phyloP scores from a whole-genome alignment of 1,140 invertebrate species.

The Meteorus sp. region DNA sequence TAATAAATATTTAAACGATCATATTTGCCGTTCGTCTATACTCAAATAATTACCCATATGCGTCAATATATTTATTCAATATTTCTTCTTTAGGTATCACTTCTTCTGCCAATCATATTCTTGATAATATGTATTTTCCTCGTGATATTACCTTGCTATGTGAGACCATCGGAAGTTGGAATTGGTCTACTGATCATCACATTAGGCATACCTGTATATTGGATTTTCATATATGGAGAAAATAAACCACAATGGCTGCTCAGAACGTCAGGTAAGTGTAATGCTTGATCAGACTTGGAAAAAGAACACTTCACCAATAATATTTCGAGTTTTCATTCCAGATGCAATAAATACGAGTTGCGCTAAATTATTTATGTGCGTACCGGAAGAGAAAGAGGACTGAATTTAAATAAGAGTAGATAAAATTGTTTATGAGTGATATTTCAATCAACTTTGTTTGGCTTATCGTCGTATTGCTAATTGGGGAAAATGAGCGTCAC shows the following conservation, averaged over 20 bases:
- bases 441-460: too few relatives aligned
- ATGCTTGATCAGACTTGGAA: too few relatives aligned
- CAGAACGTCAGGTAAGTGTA: too few relatives aligned
- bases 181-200: constrained; percentile 82
- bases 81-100: constrained; percentile 58
- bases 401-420: too few relatives aligned
- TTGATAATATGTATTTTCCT: constrained; percentile 82
- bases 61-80: not conserved
- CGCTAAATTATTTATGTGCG: too few relatives aligned
- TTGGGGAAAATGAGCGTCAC: too few relatives aligned
- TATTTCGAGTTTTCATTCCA: too few relatives aligned
- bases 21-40: not conserved
- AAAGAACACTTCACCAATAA: too few relatives aligned
- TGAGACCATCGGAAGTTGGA: constrained; percentile 77
- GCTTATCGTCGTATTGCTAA: too few relatives aligned
- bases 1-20: constrained; percentile 18
- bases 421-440: too few relatives aligned
- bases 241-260: constrained; percentile 69
- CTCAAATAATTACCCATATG: not conserved
- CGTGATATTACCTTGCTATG: constrained; percentile 79
- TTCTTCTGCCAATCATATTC: constrained; percentile 82
- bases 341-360: too few relatives aligned
- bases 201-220: constrained; percentile 90
- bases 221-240: constrained; percentile 84
- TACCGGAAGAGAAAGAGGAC: too few relatives aligned